phyloP scores from a whole-genome alignment of 2,113 vertebrate species.

The Spilogale gracilis region DNA sequence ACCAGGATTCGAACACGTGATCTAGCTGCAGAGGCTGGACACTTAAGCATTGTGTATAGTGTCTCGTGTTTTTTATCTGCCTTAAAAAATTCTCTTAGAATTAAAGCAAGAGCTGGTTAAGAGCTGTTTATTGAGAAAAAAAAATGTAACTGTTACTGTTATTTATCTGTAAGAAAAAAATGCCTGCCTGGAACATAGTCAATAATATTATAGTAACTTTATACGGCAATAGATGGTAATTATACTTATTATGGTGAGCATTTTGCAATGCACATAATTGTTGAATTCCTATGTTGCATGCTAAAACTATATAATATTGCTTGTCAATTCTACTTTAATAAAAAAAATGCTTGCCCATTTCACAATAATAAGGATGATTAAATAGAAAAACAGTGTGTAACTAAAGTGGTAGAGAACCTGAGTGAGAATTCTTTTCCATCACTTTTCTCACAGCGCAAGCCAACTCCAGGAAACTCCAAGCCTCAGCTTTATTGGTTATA shows the following conservation, averaged over 20 bases:
- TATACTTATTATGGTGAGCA: not conserved
- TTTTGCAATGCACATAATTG: not conserved
- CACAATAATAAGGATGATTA: not conserved
- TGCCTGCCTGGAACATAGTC: not conserved
- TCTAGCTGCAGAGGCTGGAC: not conserved
- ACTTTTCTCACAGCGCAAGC: not conserved
- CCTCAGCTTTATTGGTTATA: not conserved
- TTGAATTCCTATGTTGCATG: not conserved
- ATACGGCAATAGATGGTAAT: not conserved
- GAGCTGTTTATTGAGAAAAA: constrained; percentile 18
- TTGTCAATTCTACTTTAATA: not conserved
- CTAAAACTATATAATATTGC: not conserved
- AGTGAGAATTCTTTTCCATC: not conserved
- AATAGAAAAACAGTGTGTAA: not conserved
- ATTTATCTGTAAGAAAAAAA: constrained; percentile 1
- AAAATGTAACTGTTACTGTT: not conserved
- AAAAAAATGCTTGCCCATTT: not conserved
- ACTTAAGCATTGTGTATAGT: not conserved
- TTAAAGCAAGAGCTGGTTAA: not conserved
- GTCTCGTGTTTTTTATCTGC: not conserved
- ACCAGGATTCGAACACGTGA: not conserved
- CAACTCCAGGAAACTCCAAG: not conserved
- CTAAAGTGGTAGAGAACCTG: not conserved
- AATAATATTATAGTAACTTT: not conserved
- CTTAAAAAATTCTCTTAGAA: not conserved